Evolutionary conservation across 2,113 vertebrate genomes (phyloP), one percentile per base, ranked within the genome.

Genomic region (Vimba vimba): DNA sequence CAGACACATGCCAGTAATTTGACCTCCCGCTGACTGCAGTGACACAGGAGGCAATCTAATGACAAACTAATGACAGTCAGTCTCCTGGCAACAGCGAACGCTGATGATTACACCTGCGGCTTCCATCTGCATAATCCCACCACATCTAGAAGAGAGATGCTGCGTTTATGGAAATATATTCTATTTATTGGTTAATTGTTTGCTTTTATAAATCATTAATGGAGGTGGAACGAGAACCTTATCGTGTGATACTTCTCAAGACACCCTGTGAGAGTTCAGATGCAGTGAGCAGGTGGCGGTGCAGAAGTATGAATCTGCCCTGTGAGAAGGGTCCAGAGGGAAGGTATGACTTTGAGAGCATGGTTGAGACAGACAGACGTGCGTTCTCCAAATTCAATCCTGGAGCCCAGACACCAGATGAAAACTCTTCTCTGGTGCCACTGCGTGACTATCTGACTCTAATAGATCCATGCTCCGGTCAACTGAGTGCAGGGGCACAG

Each of bases 401-500:
- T 30, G 88, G 90, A 21, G 85, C 87, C 0, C 69, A 77, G 73
- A 87, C 88, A 4, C 55, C 0, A 2, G 23, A 89, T 6, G 69
- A n/a, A 0, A 30, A 64, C 6, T 87, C 89, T 2, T 64, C 89
- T 78, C 64, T 94, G 69, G 91, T 92, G 60, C 94, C 94, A 2
- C 88, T 90, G 50, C 36, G 91, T 4, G 86, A 92, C 11, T 91
- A 94, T 10, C 83, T 94, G 30, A 36, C 92, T 2, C 86, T 95
- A 59, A 17, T 84, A 36, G 93, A 95, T 69, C 82, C 90, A 0
- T 94, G 89, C 84, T 91, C 94, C 1, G 92, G 93, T 52, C 91
- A 94, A 10, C n/a, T 95, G 84, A 95, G 94, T 47, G 91, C 90
- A 0, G 92, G 90, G 79, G 94, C 93, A 3, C 86, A 89, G 47